Evolutionary conservation across 2,113 vertebrate genomes (phyloP).

Genomic region (Ptyas mucosa): DNA sequence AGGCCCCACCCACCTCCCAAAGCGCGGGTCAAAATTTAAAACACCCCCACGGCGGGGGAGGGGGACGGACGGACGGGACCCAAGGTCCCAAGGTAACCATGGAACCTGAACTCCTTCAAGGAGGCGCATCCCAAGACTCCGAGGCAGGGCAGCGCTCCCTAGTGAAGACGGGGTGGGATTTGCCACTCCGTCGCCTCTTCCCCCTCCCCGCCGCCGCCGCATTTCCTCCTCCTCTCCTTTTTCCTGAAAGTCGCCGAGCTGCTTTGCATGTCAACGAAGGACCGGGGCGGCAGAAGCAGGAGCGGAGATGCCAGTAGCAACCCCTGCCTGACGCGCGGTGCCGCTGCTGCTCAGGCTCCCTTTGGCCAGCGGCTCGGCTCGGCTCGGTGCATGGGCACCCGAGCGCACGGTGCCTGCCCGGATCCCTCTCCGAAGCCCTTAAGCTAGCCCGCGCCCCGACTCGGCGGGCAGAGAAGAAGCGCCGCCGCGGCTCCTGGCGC

Average conservation of each 20-base stretch:
- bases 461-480: neutral
- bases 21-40: neutral
- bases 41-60: neutral
- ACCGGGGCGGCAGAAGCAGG: neutral
- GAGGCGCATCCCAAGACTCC: neutral
- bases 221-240: too few relatives aligned
- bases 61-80: fast-evolving
- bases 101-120: too few relatives aligned
- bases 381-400: slow-evolving; percentile 33
- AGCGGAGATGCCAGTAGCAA: neutral
- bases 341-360: neutral
- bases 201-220: neutral
- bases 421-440: neutral
- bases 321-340: slow-evolving; percentile 7
- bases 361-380: neutral
- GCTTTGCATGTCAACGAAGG: slow-evolving; percentile 15
- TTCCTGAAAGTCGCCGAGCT: slow-evolving; percentile 21
- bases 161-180: slow-evolving; percentile 8
- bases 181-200: neutral
- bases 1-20: neutral
- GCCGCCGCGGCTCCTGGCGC: neutral
- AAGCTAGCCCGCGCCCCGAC: neutral
- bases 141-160: neutral
- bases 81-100: too few relatives aligned
- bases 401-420: slow-evolving; percentile 27